Percentiles rank a stretch among this genome's conserved stretches.
Conservation (phyloP, 2,888 invertebrate genomes). For the Chalcis sispes region DNA sequence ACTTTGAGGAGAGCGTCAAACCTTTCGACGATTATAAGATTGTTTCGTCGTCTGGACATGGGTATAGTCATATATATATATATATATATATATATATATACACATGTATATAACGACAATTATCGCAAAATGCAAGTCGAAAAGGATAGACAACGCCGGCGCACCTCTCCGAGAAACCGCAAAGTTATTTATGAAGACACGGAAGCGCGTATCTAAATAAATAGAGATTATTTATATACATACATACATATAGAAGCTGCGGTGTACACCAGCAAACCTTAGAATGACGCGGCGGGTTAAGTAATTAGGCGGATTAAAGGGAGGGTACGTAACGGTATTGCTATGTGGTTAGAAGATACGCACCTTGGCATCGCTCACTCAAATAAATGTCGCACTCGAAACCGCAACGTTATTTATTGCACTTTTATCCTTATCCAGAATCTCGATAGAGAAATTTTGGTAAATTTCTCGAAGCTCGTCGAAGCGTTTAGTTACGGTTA, state of each 20-base stretch:
- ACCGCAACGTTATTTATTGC: slow-evolving; percentile 67
- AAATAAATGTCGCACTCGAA: slow-evolving; percentile 68
- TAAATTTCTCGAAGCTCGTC: too few species aligned
- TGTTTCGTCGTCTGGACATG: too few species aligned
- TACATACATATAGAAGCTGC: not conserved
- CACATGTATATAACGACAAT: not conserved
- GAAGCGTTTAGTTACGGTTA: too few species aligned
- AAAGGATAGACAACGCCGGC: not conserved
- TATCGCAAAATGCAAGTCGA: not conserved
- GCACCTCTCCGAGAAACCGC: slow-evolving; percentile 44
- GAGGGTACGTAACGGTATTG: slow-evolving; percentile 29
- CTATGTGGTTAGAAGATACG: slow-evolving; percentile 26
- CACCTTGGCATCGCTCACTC: slow-evolving; percentile 62
- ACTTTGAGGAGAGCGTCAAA: too few species aligned
- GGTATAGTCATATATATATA: too few species aligned
- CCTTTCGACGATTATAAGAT: too few species aligned
- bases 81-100: too few species aligned
- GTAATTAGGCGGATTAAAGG: slow-evolving; percentile 60
- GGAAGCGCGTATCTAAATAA: slow-evolving; percentile 51
- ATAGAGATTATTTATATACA: not conserved
- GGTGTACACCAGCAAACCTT: slow-evolving; percentile 22
- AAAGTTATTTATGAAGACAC: slow-evolving; percentile 58
- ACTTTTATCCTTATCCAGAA: too few species aligned
- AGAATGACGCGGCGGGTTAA: slow-evolving; percentile 54
- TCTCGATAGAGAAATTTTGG: too few species aligned